Evolutionary conservation across 37 sponge, comb jelly and placozoan genomes (phyloP).

Genomic region (Geodia barretti): DNA sequence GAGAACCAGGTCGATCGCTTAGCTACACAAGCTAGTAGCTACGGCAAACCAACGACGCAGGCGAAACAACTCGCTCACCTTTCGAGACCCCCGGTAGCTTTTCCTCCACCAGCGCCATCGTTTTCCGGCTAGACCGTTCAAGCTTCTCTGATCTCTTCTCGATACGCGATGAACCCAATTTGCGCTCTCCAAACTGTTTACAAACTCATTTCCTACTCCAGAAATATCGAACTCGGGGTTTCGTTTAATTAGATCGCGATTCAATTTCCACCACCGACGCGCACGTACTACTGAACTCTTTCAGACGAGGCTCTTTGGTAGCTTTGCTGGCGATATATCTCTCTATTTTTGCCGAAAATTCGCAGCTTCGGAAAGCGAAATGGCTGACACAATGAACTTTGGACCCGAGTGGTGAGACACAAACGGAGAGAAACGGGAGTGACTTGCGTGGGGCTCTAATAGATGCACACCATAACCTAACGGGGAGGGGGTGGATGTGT

Average conservation of each 20-base stretch:
- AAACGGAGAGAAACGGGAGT: not conserved
- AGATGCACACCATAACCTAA: not conserved
- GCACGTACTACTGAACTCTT: not conserved
- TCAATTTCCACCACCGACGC: not conserved
- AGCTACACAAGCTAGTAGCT: too few species aligned
- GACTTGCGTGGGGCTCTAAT: not conserved
- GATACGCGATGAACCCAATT: too few species aligned
- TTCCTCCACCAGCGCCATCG: constrained; percentile 60
- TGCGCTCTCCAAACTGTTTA: too few species aligned
- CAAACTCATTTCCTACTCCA: too few species aligned
- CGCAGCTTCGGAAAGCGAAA: not conserved
- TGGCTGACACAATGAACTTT: constrained; percentile 65
- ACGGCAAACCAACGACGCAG: too few species aligned
- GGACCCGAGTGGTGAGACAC: constrained; percentile 56
- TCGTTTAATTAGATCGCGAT: constrained; percentile 1
- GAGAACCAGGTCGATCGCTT: too few species aligned
- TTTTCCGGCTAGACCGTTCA: too few species aligned
- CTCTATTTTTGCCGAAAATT: not conserved
- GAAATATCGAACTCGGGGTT: too few species aligned
- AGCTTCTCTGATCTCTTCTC: too few species aligned
- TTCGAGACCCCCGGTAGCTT: constrained; percentile 56
- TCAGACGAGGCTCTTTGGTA: not conserved
- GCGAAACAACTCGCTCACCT: constrained; percentile 34
- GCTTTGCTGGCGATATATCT: too few species aligned
- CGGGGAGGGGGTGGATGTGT: too few species aligned